Percentiles rank a stretch among this genome's conserved stretches.
phyloP scores from a whole-genome alignment of 2,797 vertebrate species.

The Paedocypris micromegethes region DNA sequence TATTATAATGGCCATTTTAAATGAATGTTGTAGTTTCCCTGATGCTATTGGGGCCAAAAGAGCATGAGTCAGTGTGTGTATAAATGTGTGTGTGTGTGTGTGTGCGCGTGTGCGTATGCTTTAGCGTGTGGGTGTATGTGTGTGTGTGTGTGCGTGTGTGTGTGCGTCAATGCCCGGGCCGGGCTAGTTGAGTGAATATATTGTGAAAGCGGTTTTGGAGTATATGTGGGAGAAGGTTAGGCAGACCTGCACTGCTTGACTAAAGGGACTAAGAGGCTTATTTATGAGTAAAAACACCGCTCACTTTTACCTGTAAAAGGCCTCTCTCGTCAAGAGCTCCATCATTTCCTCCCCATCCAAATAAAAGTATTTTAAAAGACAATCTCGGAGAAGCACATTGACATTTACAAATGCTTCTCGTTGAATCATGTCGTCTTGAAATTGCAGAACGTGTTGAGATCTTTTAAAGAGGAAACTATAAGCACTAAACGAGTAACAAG shows the following conservation, averaged over 20 bases:
- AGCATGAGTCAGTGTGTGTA: conserved; percentile 22
- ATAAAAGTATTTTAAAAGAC: conserved; percentile 12
- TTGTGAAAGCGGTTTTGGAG: conserved; percentile 35
- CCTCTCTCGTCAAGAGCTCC: conserved; percentile 8
- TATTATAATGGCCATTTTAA: conserved; percentile 1
- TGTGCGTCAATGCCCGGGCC: neutral
- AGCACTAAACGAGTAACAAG: too few species aligned
- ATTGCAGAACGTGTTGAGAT: neutral
- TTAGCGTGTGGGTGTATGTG: neutral
- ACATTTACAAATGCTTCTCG: conserved; percentile 4
- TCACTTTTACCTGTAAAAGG: conserved; percentile 3
- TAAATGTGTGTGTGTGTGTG: neutral
- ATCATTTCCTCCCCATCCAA: conserved; percentile 6
- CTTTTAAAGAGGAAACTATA: too few species aligned
- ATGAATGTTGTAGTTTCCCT: conserved; percentile 5
- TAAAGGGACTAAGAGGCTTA: conserved; percentile 28
- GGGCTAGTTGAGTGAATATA: conserved; percentile 2
- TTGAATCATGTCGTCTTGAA: neutral
- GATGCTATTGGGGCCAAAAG: conserved; percentile 15
- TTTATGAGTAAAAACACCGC: conserved; percentile 32
- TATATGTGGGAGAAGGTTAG: conserved; percentile 31
- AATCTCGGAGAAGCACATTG: conserved; percentile 2
- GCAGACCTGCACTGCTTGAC: conserved; percentile 16
- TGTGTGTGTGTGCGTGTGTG: neutral
- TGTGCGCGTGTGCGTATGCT: neutral